A percentile compares a stretch with the other conserved stretches of the same genome.
These are phyloP conservation scores for Allygus modestus DNA, from an alignment of 2,888 invertebrate species.

Conservation along the genomic window DNA sequence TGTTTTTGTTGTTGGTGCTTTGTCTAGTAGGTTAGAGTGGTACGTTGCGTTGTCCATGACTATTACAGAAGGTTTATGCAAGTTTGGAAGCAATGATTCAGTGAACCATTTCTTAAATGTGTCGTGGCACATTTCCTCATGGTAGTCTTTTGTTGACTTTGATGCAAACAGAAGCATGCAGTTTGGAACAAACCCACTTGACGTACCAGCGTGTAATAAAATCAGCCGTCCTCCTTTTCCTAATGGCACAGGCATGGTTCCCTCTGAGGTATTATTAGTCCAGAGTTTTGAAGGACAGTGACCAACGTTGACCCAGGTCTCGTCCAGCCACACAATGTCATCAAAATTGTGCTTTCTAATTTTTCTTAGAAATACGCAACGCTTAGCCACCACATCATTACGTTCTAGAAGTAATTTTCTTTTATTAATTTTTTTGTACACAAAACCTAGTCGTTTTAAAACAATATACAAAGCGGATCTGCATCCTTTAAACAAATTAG, in stretches of 20 bases:
- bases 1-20: constrained; percentile 7
- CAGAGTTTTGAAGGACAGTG: neutral
- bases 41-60: constrained; percentile 14
- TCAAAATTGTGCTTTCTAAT: constrained; percentile 16
- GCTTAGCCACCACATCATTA: constrained; percentile 26
- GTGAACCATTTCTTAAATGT: constrained; percentile 37
- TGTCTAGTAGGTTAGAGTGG: constrained; percentile 17
- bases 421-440: constrained; percentile 5
- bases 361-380: constrained; percentile 36
- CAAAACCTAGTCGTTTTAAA: constrained; percentile 8
- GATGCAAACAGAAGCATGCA: constrained; percentile 26
- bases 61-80: neutral
- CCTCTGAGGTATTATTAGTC: constrained; percentile 11
- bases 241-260: constrained; percentile 18
- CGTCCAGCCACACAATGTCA: constrained; percentile 43
- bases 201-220: constrained; percentile 33
- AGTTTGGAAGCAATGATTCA: constrained; percentile 13
- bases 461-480: neutral
- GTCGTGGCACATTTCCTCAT: constrained; percentile 47
- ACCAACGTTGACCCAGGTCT: too few relatives aligned
- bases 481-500: neutral
- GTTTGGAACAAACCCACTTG: constrained; percentile 27
- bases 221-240: constrained; percentile 44
- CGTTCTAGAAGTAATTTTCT: constrained; percentile 14
- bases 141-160: constrained; percentile 41